Conservation (phyloP, 2,113 vertebrate genomes). For the Polypterus senegalus region DNA sequence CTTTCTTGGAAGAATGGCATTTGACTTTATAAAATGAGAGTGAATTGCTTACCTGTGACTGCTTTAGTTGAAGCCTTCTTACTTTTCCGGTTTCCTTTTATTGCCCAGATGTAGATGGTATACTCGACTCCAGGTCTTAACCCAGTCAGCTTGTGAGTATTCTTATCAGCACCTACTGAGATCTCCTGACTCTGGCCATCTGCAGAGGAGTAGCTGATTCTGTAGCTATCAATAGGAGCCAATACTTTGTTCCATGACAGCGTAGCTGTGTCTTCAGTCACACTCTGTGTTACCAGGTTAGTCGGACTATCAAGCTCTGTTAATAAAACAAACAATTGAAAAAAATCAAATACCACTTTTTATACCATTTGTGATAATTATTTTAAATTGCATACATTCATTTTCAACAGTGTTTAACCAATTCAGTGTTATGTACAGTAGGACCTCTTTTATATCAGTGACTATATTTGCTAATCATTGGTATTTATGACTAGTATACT, state of each 20-base stretch:
- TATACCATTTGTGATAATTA: too few species aligned
- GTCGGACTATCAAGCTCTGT: conserved; percentile 45
- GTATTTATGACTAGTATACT: too few species aligned
- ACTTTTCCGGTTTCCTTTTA: conserved; percentile 47
- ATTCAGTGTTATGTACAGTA: too few species aligned
- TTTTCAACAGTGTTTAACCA: too few species aligned
- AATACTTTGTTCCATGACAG: conserved; percentile 53
- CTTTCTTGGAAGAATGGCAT: too few species aligned
- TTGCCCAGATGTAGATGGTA: conserved; percentile 47
- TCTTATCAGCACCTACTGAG: conserved; percentile 37
- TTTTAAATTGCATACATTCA: too few species aligned
- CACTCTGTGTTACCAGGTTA: conserved; percentile 36
- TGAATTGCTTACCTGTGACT: conserved; percentile 44
- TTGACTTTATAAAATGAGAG: too few species aligned
- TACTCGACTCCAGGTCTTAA: conserved; percentile 57
- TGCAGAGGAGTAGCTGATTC: conserved; percentile 52
- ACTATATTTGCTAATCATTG: too few species aligned
- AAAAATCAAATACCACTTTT: too few species aligned
- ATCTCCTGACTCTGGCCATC: conserved; percentile 46
- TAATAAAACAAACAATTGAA: not conserved
- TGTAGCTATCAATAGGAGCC: conserved; percentile 54
- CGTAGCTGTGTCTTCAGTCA: conserved; percentile 51
- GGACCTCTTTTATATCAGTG: too few species aligned
- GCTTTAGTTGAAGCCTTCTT: conserved; percentile 38
- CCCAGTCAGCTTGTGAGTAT: conserved; percentile 30